Conservation (phyloP, 2,797 vertebrate species). For the Cuniculus paca region DNA sequence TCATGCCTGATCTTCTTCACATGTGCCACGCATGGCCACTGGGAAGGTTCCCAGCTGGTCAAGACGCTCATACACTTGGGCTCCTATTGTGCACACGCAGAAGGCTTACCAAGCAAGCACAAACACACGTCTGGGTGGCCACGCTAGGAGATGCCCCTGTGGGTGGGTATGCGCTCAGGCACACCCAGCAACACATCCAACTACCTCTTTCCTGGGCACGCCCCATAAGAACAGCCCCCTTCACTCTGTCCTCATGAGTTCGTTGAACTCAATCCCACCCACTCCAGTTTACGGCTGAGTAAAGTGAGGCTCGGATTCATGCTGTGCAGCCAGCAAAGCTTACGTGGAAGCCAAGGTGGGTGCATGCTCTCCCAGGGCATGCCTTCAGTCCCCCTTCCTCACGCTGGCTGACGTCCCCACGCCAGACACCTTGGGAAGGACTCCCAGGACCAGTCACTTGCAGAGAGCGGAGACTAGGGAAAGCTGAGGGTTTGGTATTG, state of each 20-base stretch:
- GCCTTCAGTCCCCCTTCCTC: neutral
- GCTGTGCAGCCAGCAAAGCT: neutral
- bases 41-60: neutral
- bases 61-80: neutral
- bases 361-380: neutral
- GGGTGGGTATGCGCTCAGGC: neutral
- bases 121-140: neutral
- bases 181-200: neutral
- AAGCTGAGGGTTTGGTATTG: constrained; percentile 10
- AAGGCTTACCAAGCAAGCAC: neutral
- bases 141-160: neutral
- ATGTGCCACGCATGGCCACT: neutral
- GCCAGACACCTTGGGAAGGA: constrained; percentile 3
- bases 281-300: constrained; percentile 43
- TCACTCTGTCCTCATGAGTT: neutral
- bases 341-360: neutral
- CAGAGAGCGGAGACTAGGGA: neutral
- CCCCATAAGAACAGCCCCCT: constrained; percentile 70
- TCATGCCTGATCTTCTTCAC: neutral
- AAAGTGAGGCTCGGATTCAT: constrained; percentile 18
- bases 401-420: constrained; percentile 23
- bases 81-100: neutral
- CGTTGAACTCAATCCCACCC: neutral
- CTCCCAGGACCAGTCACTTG: constrained; percentile 48
- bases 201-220: neutral